A percentile compares a stretch with the other conserved stretches of the same genome.
These are phyloP conservation scores for Spongilla lacustris DNA, from an alignment of 37 sponge, comb jelly and placozoan species.

Conservation along the genomic window DNA sequence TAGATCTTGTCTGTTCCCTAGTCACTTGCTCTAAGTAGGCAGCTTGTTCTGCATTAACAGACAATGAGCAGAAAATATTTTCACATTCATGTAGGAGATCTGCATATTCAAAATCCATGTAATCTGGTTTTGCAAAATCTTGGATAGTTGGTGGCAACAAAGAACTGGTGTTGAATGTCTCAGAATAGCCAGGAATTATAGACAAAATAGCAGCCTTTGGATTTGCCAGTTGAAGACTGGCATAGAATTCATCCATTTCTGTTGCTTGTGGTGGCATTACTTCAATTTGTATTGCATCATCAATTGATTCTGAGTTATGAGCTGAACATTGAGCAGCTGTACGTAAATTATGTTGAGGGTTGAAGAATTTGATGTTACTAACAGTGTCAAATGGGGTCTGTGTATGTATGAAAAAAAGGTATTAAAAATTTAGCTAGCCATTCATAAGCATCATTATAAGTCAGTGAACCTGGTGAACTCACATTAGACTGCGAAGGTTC, in stretches of 20 bases:
- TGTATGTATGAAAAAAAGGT: neutral
- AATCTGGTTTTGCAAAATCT: conserved; percentile 2
- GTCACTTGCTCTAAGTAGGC: neutral
- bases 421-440: neutral
- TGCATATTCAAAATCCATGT: conserved; percentile 4
- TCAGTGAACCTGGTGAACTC: too few species aligned
- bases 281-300: neutral
- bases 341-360: neutral
- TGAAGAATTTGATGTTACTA: neutral
- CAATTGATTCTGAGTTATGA: neutral
- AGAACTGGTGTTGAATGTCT: neutral
- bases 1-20: neutral
- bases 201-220: neutral
- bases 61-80: conserved; percentile 5
- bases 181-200: neutral
- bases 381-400: neutral
- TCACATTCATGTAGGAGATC: conserved; percentile 49
- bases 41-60: neutral
- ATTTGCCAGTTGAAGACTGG: neutral
- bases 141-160: neutral
- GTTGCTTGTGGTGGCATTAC: neutral
- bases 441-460: neutral
- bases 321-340: neutral
- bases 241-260: neutral
- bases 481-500: neutral